These are phyloP conservation scores for Agriopis leucophaearia DNA, from an alignment of 2,888 invertebrate species.

Conservation along the genomic window DNA sequence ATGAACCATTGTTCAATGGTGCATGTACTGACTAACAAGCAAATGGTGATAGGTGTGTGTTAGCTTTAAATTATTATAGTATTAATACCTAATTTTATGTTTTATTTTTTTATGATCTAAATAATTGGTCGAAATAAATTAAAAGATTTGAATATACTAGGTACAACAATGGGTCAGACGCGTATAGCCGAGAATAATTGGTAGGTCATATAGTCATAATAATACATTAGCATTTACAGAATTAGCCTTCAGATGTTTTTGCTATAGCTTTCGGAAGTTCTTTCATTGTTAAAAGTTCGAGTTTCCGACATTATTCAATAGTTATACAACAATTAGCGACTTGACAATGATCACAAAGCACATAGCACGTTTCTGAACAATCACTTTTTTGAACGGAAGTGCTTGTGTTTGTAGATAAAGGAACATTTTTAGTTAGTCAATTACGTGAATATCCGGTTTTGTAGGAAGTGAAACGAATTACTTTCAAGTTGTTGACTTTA, in stretches of 20 bases:
- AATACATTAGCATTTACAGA: neutral
- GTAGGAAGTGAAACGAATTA: constrained; percentile 12
- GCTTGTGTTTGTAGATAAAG: constrained; percentile 18
- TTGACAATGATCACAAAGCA: constrained; percentile 15
- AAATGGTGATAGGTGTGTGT: too few species aligned
- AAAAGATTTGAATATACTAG: too few species aligned
- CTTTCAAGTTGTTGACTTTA: neutral
- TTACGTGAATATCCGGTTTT: constrained; percentile 22
- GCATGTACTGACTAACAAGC: too few species aligned
- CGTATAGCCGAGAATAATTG: neutral
- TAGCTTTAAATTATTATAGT: too few species aligned
- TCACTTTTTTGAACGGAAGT: constrained; percentile 22
- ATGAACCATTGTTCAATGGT: too few species aligned
- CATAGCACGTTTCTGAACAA: constrained; percentile 23
- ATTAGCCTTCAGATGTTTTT: constrained; percentile 12
- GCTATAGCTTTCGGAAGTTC: neutral
- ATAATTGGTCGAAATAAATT: too few species aligned
- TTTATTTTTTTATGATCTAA: too few species aligned
- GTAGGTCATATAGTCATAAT: neutral
- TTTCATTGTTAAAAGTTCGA: constrained; percentile 12
- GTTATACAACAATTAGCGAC: constrained; percentile 4
- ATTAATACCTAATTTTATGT: too few species aligned
- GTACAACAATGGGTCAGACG: too few species aligned
- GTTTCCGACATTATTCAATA: neutral
- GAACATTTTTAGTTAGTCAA: constrained; percentile 11